Evolutionary conservation across 2,113 vertebrate species (phyloP).

Genomic region (Paradoxurus hermaphroditus): DNA sequence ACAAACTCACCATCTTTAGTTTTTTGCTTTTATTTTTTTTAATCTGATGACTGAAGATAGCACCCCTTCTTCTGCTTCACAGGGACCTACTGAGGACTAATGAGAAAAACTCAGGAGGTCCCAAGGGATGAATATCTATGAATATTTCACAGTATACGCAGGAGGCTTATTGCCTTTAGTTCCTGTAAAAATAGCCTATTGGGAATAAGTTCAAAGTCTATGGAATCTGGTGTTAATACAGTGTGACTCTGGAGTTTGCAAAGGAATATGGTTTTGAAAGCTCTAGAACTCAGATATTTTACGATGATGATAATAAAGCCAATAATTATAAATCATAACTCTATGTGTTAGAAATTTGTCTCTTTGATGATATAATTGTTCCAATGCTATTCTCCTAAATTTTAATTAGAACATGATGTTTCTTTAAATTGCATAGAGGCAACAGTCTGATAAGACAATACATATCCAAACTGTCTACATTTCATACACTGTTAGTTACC

Average conservation of each 20-base stretch:
- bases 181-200: constrained; percentile 37
- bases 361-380: constrained; percentile 4
- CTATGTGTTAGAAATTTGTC: constrained; percentile 19
- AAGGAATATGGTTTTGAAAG: constrained; percentile 8
- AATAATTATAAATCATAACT: constrained; percentile 51
- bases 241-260: not conserved
- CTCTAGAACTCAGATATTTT: constrained; percentile 6
- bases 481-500: constrained; percentile 28
- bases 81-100: not conserved
- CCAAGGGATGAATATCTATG: not conserved
- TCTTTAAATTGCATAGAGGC: not conserved
- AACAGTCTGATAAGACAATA: not conserved
- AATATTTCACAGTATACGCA: constrained; percentile 16
- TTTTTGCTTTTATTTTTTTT: not conserved
- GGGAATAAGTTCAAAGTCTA: constrained; percentile 46
- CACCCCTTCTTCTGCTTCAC: not conserved
- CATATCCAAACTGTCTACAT: not conserved
- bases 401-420: constrained; percentile 44
- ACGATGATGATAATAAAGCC: not conserved
- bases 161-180: constrained; percentile 48
- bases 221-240: constrained; percentile 43
- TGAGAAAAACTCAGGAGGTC: constrained; percentile 1
- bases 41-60: constrained; percentile 18
- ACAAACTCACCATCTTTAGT: not conserved
- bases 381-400: not conserved